These are phyloP conservation scores for Ochlodes sylvanus DNA, from an alignment of 2,888 invertebrate genomes.

Conservation along the genomic window DNA sequence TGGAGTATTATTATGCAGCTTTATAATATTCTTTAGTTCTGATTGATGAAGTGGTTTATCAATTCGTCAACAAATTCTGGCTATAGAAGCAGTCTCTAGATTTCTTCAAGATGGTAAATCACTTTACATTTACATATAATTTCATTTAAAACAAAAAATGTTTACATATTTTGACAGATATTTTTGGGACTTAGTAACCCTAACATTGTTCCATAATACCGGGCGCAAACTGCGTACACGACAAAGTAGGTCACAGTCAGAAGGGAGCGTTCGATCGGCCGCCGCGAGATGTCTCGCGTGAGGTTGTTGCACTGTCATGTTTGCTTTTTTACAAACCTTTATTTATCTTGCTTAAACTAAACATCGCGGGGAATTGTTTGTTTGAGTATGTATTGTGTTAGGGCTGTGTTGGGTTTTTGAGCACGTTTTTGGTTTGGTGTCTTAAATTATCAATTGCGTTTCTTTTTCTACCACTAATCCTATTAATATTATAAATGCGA, in stretches of 20 bases:
- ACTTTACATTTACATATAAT: too few relatives aligned
- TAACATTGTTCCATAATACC: background rate
- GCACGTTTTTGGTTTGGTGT: background rate
- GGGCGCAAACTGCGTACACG: slow-evolving; percentile 36
- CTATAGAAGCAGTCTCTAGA: too few relatives aligned
- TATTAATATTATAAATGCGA: too few relatives aligned
- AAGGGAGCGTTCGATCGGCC: slow-evolving; percentile 40
- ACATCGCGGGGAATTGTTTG: slow-evolving; percentile 1
- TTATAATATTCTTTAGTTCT: too few relatives aligned
- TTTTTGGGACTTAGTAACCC: too few relatives aligned
- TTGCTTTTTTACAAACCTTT: slow-evolving; percentile 27
- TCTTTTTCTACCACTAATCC: too few relatives aligned
- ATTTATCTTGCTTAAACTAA: slow-evolving; percentile 11
- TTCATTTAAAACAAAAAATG: too few relatives aligned
- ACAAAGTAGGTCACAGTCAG: slow-evolving; percentile 44
- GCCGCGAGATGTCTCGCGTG: slow-evolving; percentile 34
- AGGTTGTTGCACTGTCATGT: slow-evolving; percentile 34
- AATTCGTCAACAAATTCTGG: too few relatives aligned
- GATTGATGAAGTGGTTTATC: too few relatives aligned
- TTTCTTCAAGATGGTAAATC: too few relatives aligned
- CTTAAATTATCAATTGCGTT: background rate
- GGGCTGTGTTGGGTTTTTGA: slow-evolving; percentile 2
- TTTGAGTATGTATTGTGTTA: background rate
- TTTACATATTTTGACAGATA: too few relatives aligned
- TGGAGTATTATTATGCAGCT: background rate